Conservation (phyloP, 2,888 invertebrate species). For the Dasysyrphus tricinctus region DNA sequence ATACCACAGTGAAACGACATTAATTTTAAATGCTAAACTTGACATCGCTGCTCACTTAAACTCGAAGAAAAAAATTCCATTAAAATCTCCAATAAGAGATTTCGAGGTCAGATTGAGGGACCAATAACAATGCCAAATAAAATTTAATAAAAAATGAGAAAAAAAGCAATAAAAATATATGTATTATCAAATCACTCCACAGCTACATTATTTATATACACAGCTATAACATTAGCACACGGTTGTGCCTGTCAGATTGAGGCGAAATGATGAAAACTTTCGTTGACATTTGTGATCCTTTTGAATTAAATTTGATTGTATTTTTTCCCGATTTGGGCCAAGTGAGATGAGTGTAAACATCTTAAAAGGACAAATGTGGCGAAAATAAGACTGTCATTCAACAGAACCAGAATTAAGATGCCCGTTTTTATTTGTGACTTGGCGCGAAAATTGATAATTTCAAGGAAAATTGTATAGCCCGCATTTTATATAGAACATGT, state of each 20-base stretch:
- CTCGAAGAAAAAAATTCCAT: slow-evolving; percentile 49
- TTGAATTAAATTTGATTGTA: slow-evolving; percentile 48
- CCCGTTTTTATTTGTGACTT: slow-evolving; percentile 10
- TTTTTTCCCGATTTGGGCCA: slow-evolving; percentile 18
- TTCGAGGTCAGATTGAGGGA: slow-evolving; percentile 70
- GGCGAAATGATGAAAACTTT: slow-evolving; percentile 45
- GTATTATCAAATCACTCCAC: slow-evolving; percentile 28
- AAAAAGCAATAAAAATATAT: slow-evolving; percentile 31
- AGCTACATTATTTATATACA: not conserved
- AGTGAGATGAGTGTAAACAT: slow-evolving; percentile 16
- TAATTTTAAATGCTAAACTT: slow-evolving; percentile 59
- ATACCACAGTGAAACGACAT: slow-evolving; percentile 26
- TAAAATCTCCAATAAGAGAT: slow-evolving; percentile 70
- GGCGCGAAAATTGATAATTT: slow-evolving; percentile 62
- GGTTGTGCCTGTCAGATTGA: slow-evolving; percentile 31
- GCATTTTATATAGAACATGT: slow-evolving; percentile 5
- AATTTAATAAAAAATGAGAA: slow-evolving; percentile 24
- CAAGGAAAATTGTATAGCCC: slow-evolving; percentile 9
- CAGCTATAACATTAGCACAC: not conserved
- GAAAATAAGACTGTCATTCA: slow-evolving; percentile 31
- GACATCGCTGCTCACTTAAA: slow-evolving; percentile 64
- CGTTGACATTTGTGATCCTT: slow-evolving; percentile 65
- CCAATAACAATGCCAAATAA: slow-evolving; percentile 60
- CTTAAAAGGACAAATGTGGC: slow-evolving; percentile 18
- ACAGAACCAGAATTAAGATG: slow-evolving; percentile 45